A percentile compares a stretch with the other conserved stretches of the same genome.
Evolutionary conservation across 2,113 vertebrate species (phyloP).

Genomic region (Cyphomyrus plagiostoma): DNA sequence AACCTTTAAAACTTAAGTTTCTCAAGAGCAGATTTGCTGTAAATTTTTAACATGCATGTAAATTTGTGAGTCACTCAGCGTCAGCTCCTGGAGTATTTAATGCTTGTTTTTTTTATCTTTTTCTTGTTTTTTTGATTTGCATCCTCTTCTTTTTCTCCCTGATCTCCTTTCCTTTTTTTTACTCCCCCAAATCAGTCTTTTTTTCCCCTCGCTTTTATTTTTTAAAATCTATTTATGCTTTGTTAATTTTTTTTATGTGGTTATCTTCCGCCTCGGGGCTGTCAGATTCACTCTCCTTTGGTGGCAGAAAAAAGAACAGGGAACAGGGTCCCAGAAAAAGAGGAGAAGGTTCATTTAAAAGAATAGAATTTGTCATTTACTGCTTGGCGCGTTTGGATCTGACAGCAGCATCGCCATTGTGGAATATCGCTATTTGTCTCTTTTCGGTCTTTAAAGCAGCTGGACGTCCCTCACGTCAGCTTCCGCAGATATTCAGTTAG

Average conservation of each 20-base stretch:
- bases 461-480: neutral
- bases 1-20: conserved; percentile 67
- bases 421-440: conserved; percentile 30
- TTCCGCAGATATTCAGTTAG: conserved; percentile 32
- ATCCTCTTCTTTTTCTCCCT: conserved; percentile 61
- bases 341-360: conserved; percentile 48
- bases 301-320: conserved; percentile 36
- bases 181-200: conserved; percentile 28
- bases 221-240: conserved; percentile 31
- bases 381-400: conserved; percentile 34
- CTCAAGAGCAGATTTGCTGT: conserved; percentile 66
- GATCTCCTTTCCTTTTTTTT: conserved; percentile 50
- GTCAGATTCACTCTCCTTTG: neutral
- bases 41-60: conserved; percentile 68
- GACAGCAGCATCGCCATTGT: conserved; percentile 26
- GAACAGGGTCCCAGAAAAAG: conserved; percentile 58
- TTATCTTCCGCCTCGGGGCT: neutral
- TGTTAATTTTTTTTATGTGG: neutral
- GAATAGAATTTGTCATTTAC: conserved; percentile 58
- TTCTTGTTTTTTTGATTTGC: conserved; percentile 45
- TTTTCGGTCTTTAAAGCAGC: conserved; percentile 28
- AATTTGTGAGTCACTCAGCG: conserved; percentile 63
- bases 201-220: conserved; percentile 14
- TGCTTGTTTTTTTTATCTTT: conserved; percentile 16
- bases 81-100: conserved; percentile 50